phyloP scores from a whole-genome alignment of 1,140 invertebrate genomes.

The Adoxophyes honmai region DNA sequence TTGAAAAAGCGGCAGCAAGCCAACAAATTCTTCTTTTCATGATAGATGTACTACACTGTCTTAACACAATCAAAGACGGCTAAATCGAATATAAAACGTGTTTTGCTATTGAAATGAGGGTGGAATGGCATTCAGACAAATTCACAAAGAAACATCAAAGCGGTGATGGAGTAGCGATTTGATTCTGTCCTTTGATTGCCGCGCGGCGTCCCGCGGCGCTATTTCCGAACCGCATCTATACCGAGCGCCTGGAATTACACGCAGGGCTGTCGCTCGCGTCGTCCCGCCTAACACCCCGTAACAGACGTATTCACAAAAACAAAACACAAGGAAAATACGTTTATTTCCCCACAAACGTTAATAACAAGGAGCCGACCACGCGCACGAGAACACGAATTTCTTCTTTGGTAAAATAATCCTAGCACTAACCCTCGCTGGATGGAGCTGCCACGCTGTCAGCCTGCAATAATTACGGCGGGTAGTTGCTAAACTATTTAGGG shows the following conservation, averaged over 20 bases:
- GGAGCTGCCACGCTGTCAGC: background rate
- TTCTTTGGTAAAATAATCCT: conserved; percentile 8
- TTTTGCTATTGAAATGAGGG: conserved; percentile 35
- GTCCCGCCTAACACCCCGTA: background rate
- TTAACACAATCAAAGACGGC: conserved; percentile 23
- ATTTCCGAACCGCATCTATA: conserved; percentile 37
- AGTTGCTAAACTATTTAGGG: conserved; percentile 58
- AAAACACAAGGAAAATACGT: conserved; percentile 2
- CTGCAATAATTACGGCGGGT: conserved; percentile 48
- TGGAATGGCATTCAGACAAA: conserved; percentile 35
- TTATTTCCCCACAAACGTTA: conserved; percentile 1
- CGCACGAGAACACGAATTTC: background rate
- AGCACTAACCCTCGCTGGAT: conserved; percentile 7
- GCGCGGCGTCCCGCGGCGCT: conserved; percentile 38
- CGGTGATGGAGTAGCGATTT: conserved; percentile 44
- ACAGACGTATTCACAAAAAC: conserved; percentile 9
- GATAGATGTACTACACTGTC: background rate
- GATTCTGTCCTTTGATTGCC: conserved; percentile 63
- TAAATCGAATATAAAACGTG: conserved; percentile 23
- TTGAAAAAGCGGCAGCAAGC: background rate
- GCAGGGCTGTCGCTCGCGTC: background rate
- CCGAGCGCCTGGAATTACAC: background rate
- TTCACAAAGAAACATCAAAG: conserved; percentile 59
- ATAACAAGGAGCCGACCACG: background rate
- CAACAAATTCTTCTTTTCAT: background rate